Percentiles rank a stretch among this genome's conserved stretches.
Evolutionary conservation across 2,113 vertebrate species (phyloP).

Genomic region (Symphodus melops): DNA sequence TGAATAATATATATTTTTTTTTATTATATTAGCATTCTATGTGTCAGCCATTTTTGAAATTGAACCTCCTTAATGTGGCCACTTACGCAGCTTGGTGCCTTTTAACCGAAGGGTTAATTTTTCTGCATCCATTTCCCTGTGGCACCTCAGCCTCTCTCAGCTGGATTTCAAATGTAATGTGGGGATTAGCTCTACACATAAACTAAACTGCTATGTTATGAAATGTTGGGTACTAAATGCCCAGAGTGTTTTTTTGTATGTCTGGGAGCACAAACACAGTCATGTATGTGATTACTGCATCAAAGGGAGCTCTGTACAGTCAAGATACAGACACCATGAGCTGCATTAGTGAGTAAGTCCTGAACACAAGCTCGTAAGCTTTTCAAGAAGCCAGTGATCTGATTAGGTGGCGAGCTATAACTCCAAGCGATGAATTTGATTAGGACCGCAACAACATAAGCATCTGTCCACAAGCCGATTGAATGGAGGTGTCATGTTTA

Average conservation of each 20-base stretch:
- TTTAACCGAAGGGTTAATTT: conserved; percentile 3
- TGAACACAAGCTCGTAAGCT: conserved; percentile 54
- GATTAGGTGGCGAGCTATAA: conserved; percentile 56
- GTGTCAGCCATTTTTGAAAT: background rate
- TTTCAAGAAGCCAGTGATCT: conserved; percentile 64
- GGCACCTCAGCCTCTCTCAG: conserved; percentile 7
- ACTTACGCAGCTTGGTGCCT: background rate
- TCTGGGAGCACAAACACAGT: conserved; percentile 51
- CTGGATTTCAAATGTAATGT: conserved; percentile 36
- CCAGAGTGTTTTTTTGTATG: conserved; percentile 48
- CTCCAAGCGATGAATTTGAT: conserved; percentile 15
- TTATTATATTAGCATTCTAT: background rate
- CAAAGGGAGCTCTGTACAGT: conserved; percentile 60
- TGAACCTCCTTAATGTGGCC: background rate
- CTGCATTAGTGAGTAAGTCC: conserved; percentile 51
- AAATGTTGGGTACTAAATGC: conserved; percentile 55
- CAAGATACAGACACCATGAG: conserved; percentile 49
- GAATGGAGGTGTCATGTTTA: background rate
- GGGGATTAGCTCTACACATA: conserved; percentile 38
- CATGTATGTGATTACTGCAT: conserved; percentile 59
- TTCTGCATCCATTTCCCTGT: conserved; percentile 28
- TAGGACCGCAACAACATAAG: background rate
- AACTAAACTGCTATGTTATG: conserved; percentile 32
- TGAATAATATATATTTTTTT: background rate
- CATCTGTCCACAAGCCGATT: background rate